Evolutionary conservation across 2,888 invertebrate species (phyloP).

Genomic region (Apantesis nais): DNA sequence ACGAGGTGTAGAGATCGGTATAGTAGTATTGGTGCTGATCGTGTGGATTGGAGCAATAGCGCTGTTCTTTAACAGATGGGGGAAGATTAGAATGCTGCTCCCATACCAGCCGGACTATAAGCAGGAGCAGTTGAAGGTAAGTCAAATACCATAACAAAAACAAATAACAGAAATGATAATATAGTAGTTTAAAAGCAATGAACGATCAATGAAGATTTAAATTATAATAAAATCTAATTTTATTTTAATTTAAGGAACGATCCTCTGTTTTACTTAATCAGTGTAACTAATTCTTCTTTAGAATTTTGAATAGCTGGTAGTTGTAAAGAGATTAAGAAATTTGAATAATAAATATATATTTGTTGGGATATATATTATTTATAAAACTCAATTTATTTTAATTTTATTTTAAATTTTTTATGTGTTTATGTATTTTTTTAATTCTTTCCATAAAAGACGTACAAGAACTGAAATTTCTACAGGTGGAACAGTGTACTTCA

Average conservation of each 20-base stretch:
- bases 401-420: not conserved
- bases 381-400: not conserved
- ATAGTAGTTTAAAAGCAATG: not conserved
- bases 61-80: conserved; percentile 95
- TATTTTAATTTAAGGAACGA: not conserved
- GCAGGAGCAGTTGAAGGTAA: conserved; percentile 92
- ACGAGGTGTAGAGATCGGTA: conserved; percentile 95
- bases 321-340: not conserved
- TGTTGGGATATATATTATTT: not conserved
- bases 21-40: conserved; percentile 92
- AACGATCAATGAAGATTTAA: not conserved
- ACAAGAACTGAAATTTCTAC: conserved; percentile 60
- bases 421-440: not conserved
- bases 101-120: conserved; percentile 97
- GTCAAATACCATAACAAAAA: not conserved
- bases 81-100: conserved; percentile 95
- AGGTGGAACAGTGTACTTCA: conserved; percentile 73
- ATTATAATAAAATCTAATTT: not conserved
- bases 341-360: not conserved
- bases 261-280: not conserved
- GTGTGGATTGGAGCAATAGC: conserved; percentile 95
- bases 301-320: not conserved
- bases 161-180: not conserved
- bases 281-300: not conserved
- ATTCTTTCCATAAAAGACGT: conserved; percentile 15